These are phyloP conservation scores for Pristionchus mayeri DNA, from an alignment of 2,888 invertebrate genomes.

Conservation along the genomic window DNA sequence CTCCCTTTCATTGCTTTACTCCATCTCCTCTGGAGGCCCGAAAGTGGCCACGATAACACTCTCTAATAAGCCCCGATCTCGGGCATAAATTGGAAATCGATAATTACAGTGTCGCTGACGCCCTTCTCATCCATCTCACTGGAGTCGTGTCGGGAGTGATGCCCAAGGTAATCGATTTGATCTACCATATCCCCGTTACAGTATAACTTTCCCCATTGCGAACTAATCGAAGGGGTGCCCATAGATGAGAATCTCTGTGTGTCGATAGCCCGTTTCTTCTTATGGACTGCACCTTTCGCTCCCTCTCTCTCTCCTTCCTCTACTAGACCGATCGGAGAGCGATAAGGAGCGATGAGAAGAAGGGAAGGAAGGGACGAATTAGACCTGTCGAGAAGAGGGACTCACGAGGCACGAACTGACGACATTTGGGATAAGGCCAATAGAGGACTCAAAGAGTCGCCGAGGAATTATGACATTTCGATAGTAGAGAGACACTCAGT, in stretches of 20 bases:
- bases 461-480: neutral
- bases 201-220: neutral
- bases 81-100: neutral
- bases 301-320: neutral
- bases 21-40: too few species aligned
- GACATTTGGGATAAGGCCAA: conserved; percentile 16
- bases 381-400: conserved; percentile 15
- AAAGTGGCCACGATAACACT: neutral
- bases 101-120: conserved; percentile 41
- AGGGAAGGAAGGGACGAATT: neutral
- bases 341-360: conserved; percentile 30
- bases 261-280: conserved; percentile 24
- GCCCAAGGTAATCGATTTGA: neutral
- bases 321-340: conserved; percentile 26
- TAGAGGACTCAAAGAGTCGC: conserved; percentile 20
- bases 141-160: conserved; percentile 10
- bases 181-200: neutral
- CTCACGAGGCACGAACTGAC: neutral
- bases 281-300: conserved; percentile 34
- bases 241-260: conserved; percentile 17
- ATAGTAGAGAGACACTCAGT: neutral
- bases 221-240: conserved; percentile 8
- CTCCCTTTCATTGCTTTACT: too few species aligned
- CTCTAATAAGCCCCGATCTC: neutral
- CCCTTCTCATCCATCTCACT: conserved; percentile 48